These are phyloP conservation scores for Oreochromis grahami DNA, from an alignment of 2,797 vertebrate species.

Conservation along the genomic window DNA sequence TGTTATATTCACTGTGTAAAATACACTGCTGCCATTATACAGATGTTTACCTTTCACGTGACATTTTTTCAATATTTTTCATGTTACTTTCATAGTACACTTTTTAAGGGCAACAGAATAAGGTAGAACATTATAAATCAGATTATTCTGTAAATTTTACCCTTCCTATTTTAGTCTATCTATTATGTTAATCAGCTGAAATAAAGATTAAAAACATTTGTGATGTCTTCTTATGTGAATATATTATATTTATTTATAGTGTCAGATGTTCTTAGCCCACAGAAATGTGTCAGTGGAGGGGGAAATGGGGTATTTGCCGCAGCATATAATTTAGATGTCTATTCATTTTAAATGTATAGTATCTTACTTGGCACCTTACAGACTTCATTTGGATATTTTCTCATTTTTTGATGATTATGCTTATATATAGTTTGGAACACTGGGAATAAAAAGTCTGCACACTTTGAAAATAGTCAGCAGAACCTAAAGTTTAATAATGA, in stretches of 20 bases:
- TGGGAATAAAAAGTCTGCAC: background rate
- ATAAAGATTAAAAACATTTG: slow-evolving; percentile 13
- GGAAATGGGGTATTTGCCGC: background rate
- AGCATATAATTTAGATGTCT: background rate
- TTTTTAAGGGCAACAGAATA: background rate
- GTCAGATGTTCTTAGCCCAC: background rate
- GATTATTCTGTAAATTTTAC: slow-evolving; percentile 25
- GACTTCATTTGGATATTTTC: background rate
- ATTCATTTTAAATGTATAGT: background rate
- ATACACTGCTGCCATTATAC: background rate
- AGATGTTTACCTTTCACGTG: slow-evolving; percentile 34
- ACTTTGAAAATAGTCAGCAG: background rate
- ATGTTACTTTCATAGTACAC: slow-evolving; percentile 19
- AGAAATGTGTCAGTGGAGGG: background rate
- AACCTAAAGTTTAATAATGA: background rate
- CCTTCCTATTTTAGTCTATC: background rate
- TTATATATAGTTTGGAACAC: background rate
- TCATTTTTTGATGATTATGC: background rate
- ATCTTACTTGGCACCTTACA: background rate
- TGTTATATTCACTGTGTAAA: slow-evolving; percentile 21
- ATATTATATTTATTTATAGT: background rate
- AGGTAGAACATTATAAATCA: background rate
- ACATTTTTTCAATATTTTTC: slow-evolving; percentile 14
- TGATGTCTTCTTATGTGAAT: background rate
- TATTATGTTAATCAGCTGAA: slow-evolving; percentile 35